Evolutionary conservation across 92 coral and sea anemone genomes (phyloP).

Genomic region (Bergia sp.): DNA sequence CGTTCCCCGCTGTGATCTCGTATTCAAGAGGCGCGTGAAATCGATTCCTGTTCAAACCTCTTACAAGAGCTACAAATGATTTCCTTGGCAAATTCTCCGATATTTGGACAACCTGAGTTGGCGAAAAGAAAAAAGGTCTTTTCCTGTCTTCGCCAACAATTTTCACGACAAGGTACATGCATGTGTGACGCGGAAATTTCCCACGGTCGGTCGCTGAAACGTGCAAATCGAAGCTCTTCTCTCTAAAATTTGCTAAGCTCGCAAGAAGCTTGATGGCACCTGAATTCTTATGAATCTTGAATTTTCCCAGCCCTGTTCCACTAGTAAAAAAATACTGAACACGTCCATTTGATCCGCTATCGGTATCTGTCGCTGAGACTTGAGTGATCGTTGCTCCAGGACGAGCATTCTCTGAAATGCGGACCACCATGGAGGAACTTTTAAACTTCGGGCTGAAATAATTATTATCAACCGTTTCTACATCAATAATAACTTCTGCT

Average conservation of each 20-base stretch:
- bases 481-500: conserved; percentile 64
- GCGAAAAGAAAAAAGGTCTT: conserved; percentile 69
- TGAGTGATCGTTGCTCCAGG: conserved; percentile 53
- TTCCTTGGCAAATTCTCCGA: conserved; percentile 76
- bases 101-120: conserved; percentile 55
- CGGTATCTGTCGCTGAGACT: conserved; percentile 78
- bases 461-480: conserved; percentile 83
- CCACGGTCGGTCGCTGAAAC: conserved; percentile 84
- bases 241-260: conserved; percentile 61
- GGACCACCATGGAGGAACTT: conserved; percentile 47
- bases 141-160: conserved; percentile 57
- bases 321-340: conserved; percentile 67
- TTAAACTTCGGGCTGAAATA: conserved; percentile 75
- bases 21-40: conserved; percentile 45
- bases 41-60: conserved; percentile 58
- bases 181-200: conserved; percentile 69
- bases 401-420: conserved; percentile 54
- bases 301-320: conserved; percentile 86
- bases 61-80: conserved; percentile 78
- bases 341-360: conserved; percentile 65
- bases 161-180: conserved; percentile 61
- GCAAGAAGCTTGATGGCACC: conserved; percentile 72
- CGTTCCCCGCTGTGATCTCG: conserved; percentile 69
- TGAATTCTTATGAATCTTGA: conserved; percentile 58
- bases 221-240: conserved; percentile 68